These are phyloP conservation scores for Ceratothoa steindachneri DNA, from an alignment of 2,888 invertebrate genomes.

Conservation along the genomic window DNA sequence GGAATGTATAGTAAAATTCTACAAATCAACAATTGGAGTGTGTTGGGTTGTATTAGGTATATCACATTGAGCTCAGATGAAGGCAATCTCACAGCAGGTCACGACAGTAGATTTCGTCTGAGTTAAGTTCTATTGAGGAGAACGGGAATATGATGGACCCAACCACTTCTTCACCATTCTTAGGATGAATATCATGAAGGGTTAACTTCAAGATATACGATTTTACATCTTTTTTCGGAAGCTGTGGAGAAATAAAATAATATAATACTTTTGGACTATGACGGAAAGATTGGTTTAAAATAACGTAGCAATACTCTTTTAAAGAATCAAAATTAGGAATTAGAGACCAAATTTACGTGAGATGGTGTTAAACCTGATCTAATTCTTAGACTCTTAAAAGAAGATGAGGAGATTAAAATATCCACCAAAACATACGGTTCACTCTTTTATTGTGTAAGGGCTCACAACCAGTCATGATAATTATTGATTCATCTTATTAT, in stretches of 20 bases:
- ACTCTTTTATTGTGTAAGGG: too few species aligned
- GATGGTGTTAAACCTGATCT: too few species aligned
- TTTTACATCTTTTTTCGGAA: conserved; percentile 33
- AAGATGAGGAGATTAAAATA: too few species aligned
- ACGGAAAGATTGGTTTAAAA: not conserved
- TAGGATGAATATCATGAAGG: conserved; percentile 31
- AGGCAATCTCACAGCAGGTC: conserved; percentile 24
- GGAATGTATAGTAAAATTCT: too few species aligned
- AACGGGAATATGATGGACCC: conserved; percentile 36
- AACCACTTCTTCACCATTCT: conserved; percentile 25
- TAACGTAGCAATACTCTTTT: not conserved
- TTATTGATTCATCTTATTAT: too few species aligned
- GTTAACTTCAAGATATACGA: conserved; percentile 28
- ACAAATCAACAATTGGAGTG: too few species aligned
- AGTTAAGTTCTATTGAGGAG: conserved; percentile 27
- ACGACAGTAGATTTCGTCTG: conserved; percentile 23
- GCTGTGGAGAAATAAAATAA: conserved; percentile 13
- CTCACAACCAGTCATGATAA: too few species aligned
- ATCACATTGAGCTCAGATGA: not conserved
- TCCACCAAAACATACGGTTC: too few species aligned
- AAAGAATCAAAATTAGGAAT: too few species aligned
- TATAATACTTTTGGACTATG: not conserved
- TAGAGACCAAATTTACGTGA: too few species aligned
- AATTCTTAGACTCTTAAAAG: too few species aligned
- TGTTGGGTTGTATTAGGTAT: too few species aligned